phyloP scores from a whole-genome alignment of 92 coral and sea anemone species.

The Phenganax stokvisi region DNA sequence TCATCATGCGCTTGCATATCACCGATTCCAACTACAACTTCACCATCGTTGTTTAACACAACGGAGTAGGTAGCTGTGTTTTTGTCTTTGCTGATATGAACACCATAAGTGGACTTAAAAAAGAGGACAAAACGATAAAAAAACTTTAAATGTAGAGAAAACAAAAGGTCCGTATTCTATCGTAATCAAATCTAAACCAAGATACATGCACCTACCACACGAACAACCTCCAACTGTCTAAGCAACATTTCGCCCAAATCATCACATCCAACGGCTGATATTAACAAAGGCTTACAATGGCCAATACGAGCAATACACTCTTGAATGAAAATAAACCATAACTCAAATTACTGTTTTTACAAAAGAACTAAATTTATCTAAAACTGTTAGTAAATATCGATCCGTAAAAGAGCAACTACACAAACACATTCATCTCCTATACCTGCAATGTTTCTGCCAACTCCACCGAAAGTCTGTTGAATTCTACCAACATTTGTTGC shows the following conservation, averaged over 20 bases:
- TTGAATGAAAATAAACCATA: constrained; percentile 18
- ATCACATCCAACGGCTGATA: constrained; percentile 93
- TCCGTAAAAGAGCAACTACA: neutral
- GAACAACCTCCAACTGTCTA: constrained; percentile 65
- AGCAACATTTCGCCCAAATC: constrained; percentile 83
- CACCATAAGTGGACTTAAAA: constrained; percentile 72
- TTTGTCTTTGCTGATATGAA: constrained; percentile 67
- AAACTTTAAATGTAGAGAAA: too few species aligned
- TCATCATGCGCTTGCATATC: constrained; percentile 87
- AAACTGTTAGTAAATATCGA: too few species aligned
- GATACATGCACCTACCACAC: constrained; percentile 52
- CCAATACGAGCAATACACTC: constrained; percentile 90
- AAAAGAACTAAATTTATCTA: too few species aligned
- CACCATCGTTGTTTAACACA: constrained; percentile 70
- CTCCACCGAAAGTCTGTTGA: constrained; percentile 89
- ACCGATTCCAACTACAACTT: constrained; percentile 77
- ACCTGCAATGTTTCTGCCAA: constrained; percentile 93
- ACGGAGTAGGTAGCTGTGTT: constrained; percentile 94
- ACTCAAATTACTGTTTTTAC: neutral
- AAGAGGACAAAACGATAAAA: neutral
- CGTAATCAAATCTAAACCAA: neutral
- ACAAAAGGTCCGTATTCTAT: too few species aligned
- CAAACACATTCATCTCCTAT: too few species aligned
- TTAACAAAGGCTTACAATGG: constrained; percentile 64
- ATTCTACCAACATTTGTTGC: constrained; percentile 88